Percentiles rank a stretch among this genome's conserved stretches.
Evolutionary conservation across 1,140 invertebrate genomes (phyloP).

Genomic region (Zaprionus inermis): DNA sequence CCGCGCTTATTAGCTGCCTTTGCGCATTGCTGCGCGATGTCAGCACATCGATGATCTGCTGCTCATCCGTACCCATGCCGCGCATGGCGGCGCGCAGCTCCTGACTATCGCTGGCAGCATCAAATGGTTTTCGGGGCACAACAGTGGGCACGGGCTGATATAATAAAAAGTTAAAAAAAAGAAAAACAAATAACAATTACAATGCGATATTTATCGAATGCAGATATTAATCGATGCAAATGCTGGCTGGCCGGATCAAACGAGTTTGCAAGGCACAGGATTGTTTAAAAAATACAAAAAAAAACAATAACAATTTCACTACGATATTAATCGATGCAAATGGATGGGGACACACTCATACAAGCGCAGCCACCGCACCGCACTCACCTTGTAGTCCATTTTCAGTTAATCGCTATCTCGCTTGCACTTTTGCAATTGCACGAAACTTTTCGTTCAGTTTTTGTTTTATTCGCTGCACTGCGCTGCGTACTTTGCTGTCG

Average conservation of each 20-base stretch:
- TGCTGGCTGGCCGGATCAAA: neutral
- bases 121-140: constrained; percentile 86
- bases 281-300: neutral
- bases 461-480: constrained; percentile 6
- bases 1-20: constrained; percentile 87
- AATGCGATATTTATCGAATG: neutral
- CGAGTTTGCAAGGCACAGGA: neutral
- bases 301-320: neutral
- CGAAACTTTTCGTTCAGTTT: neutral
- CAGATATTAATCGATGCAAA: constrained; percentile 19
- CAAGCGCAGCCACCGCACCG: constrained; percentile 3
- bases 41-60: constrained; percentile 90
- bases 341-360: neutral
- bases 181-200: neutral
- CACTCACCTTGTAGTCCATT: constrained; percentile 70
- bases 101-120: constrained; percentile 88
- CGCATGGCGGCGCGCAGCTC: constrained; percentile 90
- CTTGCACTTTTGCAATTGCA: constrained; percentile 16
- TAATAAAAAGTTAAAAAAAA: too few species aligned
- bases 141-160: constrained; percentile 87
- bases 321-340: constrained; percentile 1
- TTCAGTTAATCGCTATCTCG: neutral
- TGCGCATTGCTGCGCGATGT: constrained; percentile 88
- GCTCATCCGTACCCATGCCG: constrained; percentile 91
- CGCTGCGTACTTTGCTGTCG: constrained; percentile 4